Evolutionary conservation across 2,888 invertebrate species (phyloP).

Genomic region (Nymphalis c-album): DNA sequence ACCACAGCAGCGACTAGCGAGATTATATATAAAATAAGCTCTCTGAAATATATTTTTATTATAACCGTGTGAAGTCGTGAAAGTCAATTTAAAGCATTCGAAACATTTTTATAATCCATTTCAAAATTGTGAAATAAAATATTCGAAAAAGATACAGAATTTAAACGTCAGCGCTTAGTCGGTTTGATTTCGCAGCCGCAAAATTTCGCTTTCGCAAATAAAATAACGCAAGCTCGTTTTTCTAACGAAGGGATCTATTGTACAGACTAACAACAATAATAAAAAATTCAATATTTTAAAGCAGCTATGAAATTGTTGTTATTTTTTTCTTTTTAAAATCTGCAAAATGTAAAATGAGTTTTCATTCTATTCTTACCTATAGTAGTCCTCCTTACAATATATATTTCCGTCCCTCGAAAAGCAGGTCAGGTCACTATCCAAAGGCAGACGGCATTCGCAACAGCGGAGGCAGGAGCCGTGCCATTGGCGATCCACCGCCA

Average conservation of each 20-base stretch:
- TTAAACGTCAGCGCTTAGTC: slow-evolving; percentile 30
- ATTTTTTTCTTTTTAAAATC: background rate
- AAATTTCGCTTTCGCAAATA: slow-evolving; percentile 30
- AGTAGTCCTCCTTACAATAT: slow-evolving; percentile 97
- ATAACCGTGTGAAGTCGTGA: background rate
- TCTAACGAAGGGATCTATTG: background rate
- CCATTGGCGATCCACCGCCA: slow-evolving; percentile 95
- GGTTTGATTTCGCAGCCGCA: slow-evolving; percentile 35
- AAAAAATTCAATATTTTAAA: background rate
- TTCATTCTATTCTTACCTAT: slow-evolving; percentile 83
- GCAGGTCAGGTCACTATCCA: slow-evolving; percentile 93
- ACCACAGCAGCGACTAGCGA: too few relatives aligned
- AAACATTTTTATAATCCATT: background rate
- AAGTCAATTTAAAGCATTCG: background rate
- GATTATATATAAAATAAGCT: too few relatives aligned
- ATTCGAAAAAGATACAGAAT: slow-evolving; percentile 13
- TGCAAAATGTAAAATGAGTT: too few relatives aligned
- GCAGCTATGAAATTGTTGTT: background rate
- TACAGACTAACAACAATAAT: background rate
- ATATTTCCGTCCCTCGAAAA: slow-evolving; percentile 94
- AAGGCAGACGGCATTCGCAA: slow-evolving; percentile 90
- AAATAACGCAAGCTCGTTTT: slow-evolving; percentile 26
- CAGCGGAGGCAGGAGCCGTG: slow-evolving; percentile 91
- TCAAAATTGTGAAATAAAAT: background rate
- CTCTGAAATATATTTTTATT: too few relatives aligned